Conservation (phyloP, 2,888 invertebrate species). For the Drosophila dives region DNA sequence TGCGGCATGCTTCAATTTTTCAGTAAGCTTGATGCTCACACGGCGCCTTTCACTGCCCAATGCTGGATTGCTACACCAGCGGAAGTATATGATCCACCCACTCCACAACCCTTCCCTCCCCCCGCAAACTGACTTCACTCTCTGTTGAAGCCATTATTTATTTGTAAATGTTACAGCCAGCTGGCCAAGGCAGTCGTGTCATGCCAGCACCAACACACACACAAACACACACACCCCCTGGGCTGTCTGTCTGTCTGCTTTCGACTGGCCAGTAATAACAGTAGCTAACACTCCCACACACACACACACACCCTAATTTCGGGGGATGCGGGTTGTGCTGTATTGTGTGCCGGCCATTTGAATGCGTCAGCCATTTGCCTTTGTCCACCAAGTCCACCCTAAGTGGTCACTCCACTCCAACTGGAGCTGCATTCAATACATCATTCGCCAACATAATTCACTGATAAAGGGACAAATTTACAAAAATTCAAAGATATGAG, state of each 20-base stretch:
- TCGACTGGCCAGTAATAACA: slow-evolving; percentile 50
- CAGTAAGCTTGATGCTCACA: slow-evolving; percentile 58
- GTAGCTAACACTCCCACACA: slow-evolving; percentile 60
- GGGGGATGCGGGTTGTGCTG: slow-evolving; percentile 27
- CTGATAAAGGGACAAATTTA: slow-evolving; percentile 12
- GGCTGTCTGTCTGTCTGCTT: slow-evolving; percentile 25
- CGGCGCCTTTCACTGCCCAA: slow-evolving; percentile 69
- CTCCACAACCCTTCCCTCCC: neutral
- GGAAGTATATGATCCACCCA: slow-evolving; percentile 44
- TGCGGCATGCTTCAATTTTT: slow-evolving; percentile 52
- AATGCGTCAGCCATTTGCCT: slow-evolving; percentile 71
- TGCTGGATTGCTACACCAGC: slow-evolving; percentile 57
- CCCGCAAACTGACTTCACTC: neutral
- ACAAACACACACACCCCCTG: slow-evolving; percentile 16
- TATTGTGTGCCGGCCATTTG: slow-evolving; percentile 62
- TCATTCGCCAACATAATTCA: slow-evolving; percentile 29
- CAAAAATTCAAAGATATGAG: neutral
- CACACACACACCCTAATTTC: slow-evolving; percentile 57
- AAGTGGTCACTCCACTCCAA: slow-evolving; percentile 17
- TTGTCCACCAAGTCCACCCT: slow-evolving; percentile 24
- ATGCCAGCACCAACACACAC: slow-evolving; percentile 35
- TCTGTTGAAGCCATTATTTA: slow-evolving; percentile 65
- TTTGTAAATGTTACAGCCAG: slow-evolving; percentile 59
- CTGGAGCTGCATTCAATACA: slow-evolving; percentile 26
- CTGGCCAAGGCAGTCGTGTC: slow-evolving; percentile 48